Evolutionary conservation across 2,113 vertebrate genomes (phyloP).

Genomic region (Pterophyllum scalare): DNA sequence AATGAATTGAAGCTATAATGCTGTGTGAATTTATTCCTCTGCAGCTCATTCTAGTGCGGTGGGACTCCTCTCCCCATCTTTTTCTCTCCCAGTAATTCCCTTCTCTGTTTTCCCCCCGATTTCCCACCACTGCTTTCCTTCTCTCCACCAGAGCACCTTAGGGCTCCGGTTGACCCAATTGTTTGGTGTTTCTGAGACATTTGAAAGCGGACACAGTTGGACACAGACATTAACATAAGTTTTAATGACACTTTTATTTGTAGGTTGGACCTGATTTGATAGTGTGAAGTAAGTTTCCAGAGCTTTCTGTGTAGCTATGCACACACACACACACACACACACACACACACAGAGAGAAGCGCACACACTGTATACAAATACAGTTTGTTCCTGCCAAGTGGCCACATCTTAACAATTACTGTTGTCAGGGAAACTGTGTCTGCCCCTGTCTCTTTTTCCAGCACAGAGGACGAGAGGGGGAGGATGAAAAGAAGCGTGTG

Average conservation of each 20-base stretch:
- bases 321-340: conserved; percentile 5
- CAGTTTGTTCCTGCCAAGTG: conserved; percentile 69
- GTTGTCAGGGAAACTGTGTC: conserved; percentile 85
- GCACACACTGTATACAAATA: neutral
- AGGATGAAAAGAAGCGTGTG: conserved; percentile 3
- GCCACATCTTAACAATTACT: conserved; percentile 76
- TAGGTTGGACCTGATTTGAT: neutral
- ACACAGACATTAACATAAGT: neutral
- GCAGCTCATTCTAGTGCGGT: neutral
- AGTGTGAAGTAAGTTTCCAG: neutral
- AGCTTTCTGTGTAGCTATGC: neutral
- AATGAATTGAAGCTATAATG: neutral
- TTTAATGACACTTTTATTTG: neutral
- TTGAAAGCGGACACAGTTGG: neutral
- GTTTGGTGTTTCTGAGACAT: conserved; percentile 19
- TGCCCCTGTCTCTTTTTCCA: conserved; percentile 34
- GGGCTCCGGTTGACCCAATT: conserved; percentile 66
- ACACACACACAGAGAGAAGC: neutral
- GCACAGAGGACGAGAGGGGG: conserved; percentile 21
- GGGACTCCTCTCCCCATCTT: neutral
- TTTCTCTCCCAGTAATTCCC: neutral
- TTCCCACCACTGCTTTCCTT: neutral
- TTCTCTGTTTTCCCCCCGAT: neutral
- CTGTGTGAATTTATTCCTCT: neutral
- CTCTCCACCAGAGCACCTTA: conserved; percentile 27